These are phyloP conservation scores for Ammospiza caudacuta DNA, from an alignment of 2,113 vertebrate species.

Conservation along the genomic window DNA sequence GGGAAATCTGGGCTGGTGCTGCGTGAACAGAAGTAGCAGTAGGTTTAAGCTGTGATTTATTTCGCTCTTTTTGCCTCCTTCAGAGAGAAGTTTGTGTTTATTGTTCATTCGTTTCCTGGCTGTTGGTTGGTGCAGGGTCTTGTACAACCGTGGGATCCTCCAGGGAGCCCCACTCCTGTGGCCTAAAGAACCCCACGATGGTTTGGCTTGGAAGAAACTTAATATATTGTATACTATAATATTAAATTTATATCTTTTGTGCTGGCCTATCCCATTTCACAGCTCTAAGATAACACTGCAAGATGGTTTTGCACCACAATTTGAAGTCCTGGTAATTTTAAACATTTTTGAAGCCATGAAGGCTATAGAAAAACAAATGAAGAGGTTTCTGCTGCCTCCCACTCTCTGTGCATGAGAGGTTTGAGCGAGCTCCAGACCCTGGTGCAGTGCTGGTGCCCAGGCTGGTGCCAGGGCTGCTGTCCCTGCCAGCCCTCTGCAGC, in stretches of 20 bases:
- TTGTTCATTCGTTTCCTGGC: background rate
- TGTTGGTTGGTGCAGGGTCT: background rate
- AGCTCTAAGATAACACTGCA: background rate
- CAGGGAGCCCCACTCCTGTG: rapidly evolving
- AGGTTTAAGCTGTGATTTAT: background rate
- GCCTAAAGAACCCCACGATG: background rate
- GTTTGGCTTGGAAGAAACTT: background rate
- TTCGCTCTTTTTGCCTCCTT: background rate
- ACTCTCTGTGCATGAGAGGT: rapidly evolving
- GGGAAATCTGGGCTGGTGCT: background rate
- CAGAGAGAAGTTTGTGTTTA: background rate
- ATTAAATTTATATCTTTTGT: background rate
- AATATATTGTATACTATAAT: background rate
- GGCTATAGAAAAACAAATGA: too few species aligned
- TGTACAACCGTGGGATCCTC: rapidly evolving
- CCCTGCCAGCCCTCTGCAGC: background rate
- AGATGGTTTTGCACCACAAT: background rate
- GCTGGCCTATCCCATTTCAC: background rate
- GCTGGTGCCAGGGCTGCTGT: background rate
- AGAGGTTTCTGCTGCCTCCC: background rate
- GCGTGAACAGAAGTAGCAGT: background rate
- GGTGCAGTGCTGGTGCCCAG: background rate
- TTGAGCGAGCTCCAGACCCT: background rate
- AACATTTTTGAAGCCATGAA: background rate
- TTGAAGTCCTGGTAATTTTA: background rate